Conservation (phyloP, 2,888 invertebrate species). For the Prosopocoilus inquinatus region DNA sequence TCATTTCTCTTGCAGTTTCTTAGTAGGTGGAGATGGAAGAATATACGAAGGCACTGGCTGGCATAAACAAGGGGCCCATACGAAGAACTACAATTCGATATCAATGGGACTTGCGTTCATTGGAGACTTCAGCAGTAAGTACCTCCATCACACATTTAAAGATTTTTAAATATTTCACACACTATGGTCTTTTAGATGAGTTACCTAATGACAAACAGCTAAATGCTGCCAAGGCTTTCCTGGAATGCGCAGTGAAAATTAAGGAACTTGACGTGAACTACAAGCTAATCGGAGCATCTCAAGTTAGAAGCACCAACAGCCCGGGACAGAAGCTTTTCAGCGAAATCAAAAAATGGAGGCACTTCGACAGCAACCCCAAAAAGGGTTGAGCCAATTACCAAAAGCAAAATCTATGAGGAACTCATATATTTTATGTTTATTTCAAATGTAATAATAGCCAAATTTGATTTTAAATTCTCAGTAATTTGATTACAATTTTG, state of each 20-base stretch:
- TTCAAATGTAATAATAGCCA: too few relatives aligned
- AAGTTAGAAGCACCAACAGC: slow-evolving; percentile 54
- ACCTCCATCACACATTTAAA: neutral
- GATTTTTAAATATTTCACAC: neutral
- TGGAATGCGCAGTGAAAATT: slow-evolving; percentile 52
- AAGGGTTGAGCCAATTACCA: too few relatives aligned
- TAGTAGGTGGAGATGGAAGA: slow-evolving; percentile 60
- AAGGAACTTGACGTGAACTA: slow-evolving; percentile 52
- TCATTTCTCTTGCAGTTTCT: slow-evolving; percentile 51
- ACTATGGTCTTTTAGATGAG: slow-evolving; percentile 40
- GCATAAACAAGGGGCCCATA: slow-evolving; percentile 59
- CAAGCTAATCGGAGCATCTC: slow-evolving; percentile 56
- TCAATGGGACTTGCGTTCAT: slow-evolving; percentile 60
- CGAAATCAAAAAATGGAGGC: slow-evolving; percentile 54
- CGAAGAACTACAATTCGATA: slow-evolving; percentile 54
- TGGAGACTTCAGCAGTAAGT: slow-evolving; percentile 53
- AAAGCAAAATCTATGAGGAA: too few relatives aligned
- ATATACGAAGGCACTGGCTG: slow-evolving; percentile 63
- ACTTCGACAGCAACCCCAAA: slow-evolving; percentile 1
- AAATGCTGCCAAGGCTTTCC: slow-evolving; percentile 51
- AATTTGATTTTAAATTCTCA: too few relatives aligned
- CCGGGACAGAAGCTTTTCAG: slow-evolving; percentile 56
- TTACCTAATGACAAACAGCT: slow-evolving; percentile 51
- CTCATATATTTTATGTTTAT: too few relatives aligned
- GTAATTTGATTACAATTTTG: too few relatives aligned